Evolutionary conservation across 1,140 invertebrate species (phyloP).

Genomic region (Rhyzopertha dominica): DNA sequence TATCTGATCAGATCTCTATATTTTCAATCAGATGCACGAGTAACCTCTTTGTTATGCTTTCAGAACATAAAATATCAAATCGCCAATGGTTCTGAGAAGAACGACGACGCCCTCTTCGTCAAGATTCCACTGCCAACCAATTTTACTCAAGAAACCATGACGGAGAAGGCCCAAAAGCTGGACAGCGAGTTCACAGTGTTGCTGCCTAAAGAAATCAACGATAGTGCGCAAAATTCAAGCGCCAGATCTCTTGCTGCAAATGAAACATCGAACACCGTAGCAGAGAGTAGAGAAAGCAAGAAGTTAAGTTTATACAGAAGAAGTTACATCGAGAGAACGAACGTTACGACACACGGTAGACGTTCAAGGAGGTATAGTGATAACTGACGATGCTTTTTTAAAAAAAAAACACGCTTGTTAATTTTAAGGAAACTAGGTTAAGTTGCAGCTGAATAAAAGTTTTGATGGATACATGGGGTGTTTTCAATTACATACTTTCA

Average conservation of each 20-base stretch:
- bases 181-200: constrained; percentile 14
- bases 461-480: no score
- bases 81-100: constrained; percentile 34
- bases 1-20: no score
- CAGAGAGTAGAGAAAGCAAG: neutral
- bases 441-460: no score
- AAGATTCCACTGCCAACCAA: constrained; percentile 40
- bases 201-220: constrained; percentile 15
- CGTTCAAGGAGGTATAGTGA: constrained; percentile 2
- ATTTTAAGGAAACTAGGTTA: no score
- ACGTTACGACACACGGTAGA: constrained; percentile 21
- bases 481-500: no score
- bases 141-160: constrained; percentile 22
- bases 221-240: constrained; percentile 7
- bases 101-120: constrained; percentile 37
- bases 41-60: no score
- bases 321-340: constrained; percentile 30
- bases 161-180: constrained; percentile 10
- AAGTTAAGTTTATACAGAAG: constrained; percentile 22
- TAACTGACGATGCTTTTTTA: no score
- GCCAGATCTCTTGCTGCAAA: neutral
- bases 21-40: no score
- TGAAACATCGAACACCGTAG: constrained; percentile 13
- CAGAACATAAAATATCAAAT: no score
- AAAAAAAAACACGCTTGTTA: no score